Evolutionary conservation across 1,140 invertebrate species (phyloP).

Genomic region (Papilio dardanus): DNA sequence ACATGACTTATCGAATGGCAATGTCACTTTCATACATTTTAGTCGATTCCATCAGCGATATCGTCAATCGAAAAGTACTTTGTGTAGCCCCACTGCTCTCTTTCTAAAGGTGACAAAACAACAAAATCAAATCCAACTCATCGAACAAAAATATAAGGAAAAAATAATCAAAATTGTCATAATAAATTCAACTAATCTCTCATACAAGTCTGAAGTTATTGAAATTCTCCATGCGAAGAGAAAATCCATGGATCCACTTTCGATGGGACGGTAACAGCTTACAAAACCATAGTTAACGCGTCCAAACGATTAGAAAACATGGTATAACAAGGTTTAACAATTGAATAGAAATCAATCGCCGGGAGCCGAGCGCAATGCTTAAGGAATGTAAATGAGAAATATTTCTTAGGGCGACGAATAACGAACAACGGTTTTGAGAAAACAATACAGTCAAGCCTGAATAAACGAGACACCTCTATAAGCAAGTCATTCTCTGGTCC

Average conservation of each 20-base stretch:
- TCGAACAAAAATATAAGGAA: too few species aligned
- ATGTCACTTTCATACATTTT: too few species aligned
- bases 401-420: slow-evolving; percentile 65
- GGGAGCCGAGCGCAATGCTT: slow-evolving; percentile 41
- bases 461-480: too few species aligned
- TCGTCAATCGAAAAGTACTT: too few species aligned
- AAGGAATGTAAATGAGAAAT: slow-evolving; percentile 68
- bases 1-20: too few species aligned
- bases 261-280: slow-evolving; percentile 35
- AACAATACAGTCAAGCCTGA: too few species aligned
- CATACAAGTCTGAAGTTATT: background rate
- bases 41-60: too few species aligned
- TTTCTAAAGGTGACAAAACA: too few species aligned
- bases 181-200: background rate
- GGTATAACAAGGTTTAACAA: slow-evolving; percentile 45
- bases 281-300: slow-evolving; percentile 33
- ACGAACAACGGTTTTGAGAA: slow-evolving; percentile 77
- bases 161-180: background rate
- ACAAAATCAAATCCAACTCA: background rate
- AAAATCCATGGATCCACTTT: slow-evolving; percentile 34
- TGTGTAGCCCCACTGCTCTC: too few species aligned
- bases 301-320: slow-evolving; percentile 27
- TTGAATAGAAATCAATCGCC: slow-evolving; percentile 65
- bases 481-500: too few species aligned
- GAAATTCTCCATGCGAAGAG: slow-evolving; percentile 12